Evolutionary conservation across 2,797 vertebrate species (phyloP).

Genomic region (Tiaroga cobitis): DNA sequence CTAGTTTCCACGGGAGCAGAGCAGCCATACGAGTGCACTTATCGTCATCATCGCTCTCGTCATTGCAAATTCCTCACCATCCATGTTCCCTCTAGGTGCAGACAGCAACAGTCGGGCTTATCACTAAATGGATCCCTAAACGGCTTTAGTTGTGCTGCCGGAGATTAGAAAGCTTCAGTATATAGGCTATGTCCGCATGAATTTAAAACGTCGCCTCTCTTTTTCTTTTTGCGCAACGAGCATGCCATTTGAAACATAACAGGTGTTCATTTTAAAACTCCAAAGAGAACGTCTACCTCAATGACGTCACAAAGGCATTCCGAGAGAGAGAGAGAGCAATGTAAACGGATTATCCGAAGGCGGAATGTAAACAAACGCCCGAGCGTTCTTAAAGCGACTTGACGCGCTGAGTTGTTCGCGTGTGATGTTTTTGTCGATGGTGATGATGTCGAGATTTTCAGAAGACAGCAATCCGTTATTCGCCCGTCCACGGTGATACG

Average conservation of each 20-base stretch:
- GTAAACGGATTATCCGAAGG: conserved; percentile 10
- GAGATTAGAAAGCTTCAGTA: conserved; percentile 67
- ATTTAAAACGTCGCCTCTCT: conserved; percentile 30
- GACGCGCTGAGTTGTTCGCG: neutral
- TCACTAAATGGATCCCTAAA: conserved; percentile 75
- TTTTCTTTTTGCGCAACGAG: conserved; percentile 30
- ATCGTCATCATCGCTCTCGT: conserved; percentile 55
- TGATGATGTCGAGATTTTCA: conserved; percentile 12
- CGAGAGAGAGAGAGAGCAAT: neutral
- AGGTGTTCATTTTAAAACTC: conserved; percentile 44
- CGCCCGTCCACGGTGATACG: conserved; percentile 54
- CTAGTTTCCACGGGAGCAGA: conserved; percentile 62
- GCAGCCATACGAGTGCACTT: conserved; percentile 69
- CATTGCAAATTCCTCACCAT: conserved; percentile 72
- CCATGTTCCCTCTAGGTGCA: conserved; percentile 70
- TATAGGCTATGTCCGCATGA: conserved; percentile 25
- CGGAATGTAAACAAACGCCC: conserved; percentile 9
- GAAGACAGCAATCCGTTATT: conserved; percentile 64
- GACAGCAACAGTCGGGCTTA: conserved; percentile 68
- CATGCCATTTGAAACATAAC: conserved; percentile 35
- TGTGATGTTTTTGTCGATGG: neutral
- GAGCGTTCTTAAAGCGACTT: too few relatives aligned
- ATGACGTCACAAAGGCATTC: conserved; percentile 48
- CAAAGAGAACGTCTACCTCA: conserved; percentile 21
- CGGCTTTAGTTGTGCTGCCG: conserved; percentile 71